Percentiles rank a stretch among this genome's conserved stretches.
These are phyloP conservation scores for Drosophila birchii DNA, from an alignment of 2,888 invertebrate genomes.

Conservation along the genomic window DNA sequence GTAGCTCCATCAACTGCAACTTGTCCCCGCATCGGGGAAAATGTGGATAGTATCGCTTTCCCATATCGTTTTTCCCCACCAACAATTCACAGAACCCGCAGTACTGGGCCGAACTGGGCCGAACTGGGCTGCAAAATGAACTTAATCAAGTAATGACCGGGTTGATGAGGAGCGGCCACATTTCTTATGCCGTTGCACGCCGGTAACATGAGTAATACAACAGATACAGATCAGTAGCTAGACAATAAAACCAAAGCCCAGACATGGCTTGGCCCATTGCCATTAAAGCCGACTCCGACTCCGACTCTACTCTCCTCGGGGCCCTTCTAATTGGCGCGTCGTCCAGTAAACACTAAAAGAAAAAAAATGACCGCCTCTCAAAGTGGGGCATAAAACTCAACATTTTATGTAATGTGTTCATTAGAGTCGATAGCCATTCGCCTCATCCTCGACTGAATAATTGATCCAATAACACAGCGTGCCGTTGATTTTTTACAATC, in stretches of 20 bases:
- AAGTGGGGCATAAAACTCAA: slow-evolving; percentile 75
- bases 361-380: slow-evolving; percentile 42
- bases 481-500: slow-evolving; percentile 77
- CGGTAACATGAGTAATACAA: slow-evolving; percentile 70
- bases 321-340: slow-evolving; percentile 74
- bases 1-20: slow-evolving; percentile 55
- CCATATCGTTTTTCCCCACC: slow-evolving; percentile 61
- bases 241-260: slow-evolving; percentile 68
- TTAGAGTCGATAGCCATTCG: slow-evolving; percentile 59
- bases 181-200: slow-evolving; percentile 55
- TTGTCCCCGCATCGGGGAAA: slow-evolving; percentile 43
- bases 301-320: neutral
- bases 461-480: slow-evolving; percentile 76
- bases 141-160: slow-evolving; percentile 78
- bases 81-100: slow-evolving; percentile 31
- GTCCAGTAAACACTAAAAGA: slow-evolving; percentile 39
- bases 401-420: slow-evolving; percentile 78
- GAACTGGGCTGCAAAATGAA: slow-evolving; percentile 66
- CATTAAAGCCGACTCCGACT: slow-evolving; percentile 59
- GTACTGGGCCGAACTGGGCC: slow-evolving; percentile 39
- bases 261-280: slow-evolving; percentile 57
- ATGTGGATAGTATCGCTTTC: slow-evolving; percentile 54
- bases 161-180: slow-evolving; percentile 66
- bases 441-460: slow-evolving; percentile 52
- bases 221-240: slow-evolving; percentile 76